Conservation (phyloP, 2,888 invertebrate genomes). For the Timema podura region DNA sequence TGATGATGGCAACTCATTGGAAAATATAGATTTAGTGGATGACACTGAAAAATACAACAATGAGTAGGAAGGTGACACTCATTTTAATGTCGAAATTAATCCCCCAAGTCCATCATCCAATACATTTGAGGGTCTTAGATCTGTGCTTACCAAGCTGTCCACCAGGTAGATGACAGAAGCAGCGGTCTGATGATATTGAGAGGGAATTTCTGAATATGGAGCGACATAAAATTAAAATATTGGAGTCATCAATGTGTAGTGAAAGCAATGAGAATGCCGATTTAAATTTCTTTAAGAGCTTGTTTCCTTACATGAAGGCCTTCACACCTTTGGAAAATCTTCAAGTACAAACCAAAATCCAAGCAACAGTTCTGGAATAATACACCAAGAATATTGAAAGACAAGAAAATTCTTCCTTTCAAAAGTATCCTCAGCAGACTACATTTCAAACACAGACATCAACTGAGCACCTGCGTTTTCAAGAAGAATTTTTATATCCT, state of each 20-base stretch:
- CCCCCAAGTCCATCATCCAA: not conserved
- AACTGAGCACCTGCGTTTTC: too few species aligned
- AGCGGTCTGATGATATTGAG: not conserved
- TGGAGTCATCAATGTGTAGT: not conserved
- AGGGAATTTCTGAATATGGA: not conserved
- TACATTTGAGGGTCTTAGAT: too few species aligned
- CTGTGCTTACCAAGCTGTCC: too few species aligned
- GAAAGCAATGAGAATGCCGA: not conserved
- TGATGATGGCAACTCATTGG: not conserved
- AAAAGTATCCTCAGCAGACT: too few species aligned
- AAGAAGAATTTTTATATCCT: too few species aligned
- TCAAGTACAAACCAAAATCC: not conserved
- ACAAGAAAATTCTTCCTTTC: too few species aligned
- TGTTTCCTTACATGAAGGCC: not conserved
- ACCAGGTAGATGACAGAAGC: too few species aligned
- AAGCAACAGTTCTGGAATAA: too few species aligned
- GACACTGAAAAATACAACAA: not conserved
- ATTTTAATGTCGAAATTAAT: not conserved
- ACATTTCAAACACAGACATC: too few species aligned
- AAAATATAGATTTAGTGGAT: not conserved
- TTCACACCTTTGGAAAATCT: not conserved
- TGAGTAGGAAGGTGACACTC: not conserved
- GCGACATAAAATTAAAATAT: not conserved
- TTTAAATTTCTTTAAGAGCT: not conserved
- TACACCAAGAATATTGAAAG: too few species aligned